Evolutionary conservation across 2,113 vertebrate species (phyloP), one percentile per base, ranked within the genome.

Genomic region (Amphiprion percula): DNA sequence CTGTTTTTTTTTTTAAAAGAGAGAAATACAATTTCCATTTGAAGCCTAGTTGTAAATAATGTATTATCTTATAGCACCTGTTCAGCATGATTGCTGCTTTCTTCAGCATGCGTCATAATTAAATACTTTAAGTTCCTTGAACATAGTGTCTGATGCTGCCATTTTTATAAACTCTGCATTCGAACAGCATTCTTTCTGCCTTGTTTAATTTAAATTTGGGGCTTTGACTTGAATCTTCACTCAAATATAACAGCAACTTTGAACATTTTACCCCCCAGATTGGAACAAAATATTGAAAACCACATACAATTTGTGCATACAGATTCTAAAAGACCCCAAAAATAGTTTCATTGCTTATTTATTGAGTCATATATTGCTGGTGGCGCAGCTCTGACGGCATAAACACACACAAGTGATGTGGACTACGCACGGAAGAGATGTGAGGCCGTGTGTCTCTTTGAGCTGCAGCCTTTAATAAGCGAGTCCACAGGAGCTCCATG

Each of bases 401-500:
- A 70, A 77, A 64, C 62, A 80, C 52, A 59, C 26, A 55, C 15
- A 64, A 55, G 10, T 15, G 74, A 63, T 66, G 77, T 21, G 73
- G 58, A 72, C 71, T 56, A 10, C 44, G 59, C 64, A 67, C n/a
- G 54, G 24, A 54, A 63, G 64, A 71, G 64, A 86, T 84, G 69
- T 78, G 23, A 90, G 68, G 50, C 75, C 67, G n/a, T 0, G 37
- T 83, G 65, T 74, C 53, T 68, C 74, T 86, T 87, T 88, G 79
- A 90, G 87, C 76, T 63, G 64, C 79, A 79, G 78, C 77, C 79
- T 89, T 86, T 88, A 85, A 90, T 87, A 82, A 74, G 76, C 49
- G 60, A 84, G 86, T 85, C 84, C 67, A 68, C 77, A 50, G 82
- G 72, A 85, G 79, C 62, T 69, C 41, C 47, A 47, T 88, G 84